These are phyloP conservation scores for Vanacampus margaritifer DNA, from an alignment of 2,113 vertebrate species.

Conservation along the genomic window DNA sequence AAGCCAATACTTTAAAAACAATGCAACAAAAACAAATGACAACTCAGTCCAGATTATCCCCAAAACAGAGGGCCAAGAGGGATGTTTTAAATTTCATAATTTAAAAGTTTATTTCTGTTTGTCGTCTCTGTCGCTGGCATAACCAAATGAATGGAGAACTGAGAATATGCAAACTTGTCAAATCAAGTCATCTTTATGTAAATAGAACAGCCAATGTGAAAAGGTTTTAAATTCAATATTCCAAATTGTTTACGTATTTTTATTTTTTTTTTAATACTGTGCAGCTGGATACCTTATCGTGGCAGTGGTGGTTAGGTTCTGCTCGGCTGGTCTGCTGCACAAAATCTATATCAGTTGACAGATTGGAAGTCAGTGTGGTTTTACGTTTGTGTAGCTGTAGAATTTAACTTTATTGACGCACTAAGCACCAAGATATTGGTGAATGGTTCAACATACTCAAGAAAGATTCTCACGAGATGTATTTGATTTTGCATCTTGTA, in stretches of 20 bases:
- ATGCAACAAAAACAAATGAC: slow-evolving; percentile 32
- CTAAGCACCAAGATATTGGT: background rate
- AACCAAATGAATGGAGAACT: background rate
- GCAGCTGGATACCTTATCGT: background rate
- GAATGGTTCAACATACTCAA: background rate
- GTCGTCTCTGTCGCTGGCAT: background rate
- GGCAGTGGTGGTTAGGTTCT: too few species aligned
- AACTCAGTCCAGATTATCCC: slow-evolving; percentile 47
- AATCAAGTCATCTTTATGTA: background rate
- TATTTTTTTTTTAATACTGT: background rate
- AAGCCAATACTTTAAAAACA: slow-evolving; percentile 45
- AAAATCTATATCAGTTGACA: background rate
- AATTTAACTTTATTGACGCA: background rate
- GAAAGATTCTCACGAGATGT: background rate
- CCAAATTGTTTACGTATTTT: too few species aligned
- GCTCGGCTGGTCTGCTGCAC: slow-evolving; percentile 1
- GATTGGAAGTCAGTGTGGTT: slow-evolving; percentile 4
- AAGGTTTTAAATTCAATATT: background rate
- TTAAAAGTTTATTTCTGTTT: slow-evolving; percentile 12
- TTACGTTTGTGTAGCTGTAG: slow-evolving; percentile 4
- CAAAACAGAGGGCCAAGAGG: slow-evolving; percentile 7
- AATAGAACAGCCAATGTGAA: background rate
- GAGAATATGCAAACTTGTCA: background rate
- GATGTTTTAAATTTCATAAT: slow-evolving; percentile 31
- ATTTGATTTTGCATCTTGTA: too few species aligned